Base-by-base conservation (phyloP, 2,113 vertebrate species). In the Ammodytes dubius region DNA sequence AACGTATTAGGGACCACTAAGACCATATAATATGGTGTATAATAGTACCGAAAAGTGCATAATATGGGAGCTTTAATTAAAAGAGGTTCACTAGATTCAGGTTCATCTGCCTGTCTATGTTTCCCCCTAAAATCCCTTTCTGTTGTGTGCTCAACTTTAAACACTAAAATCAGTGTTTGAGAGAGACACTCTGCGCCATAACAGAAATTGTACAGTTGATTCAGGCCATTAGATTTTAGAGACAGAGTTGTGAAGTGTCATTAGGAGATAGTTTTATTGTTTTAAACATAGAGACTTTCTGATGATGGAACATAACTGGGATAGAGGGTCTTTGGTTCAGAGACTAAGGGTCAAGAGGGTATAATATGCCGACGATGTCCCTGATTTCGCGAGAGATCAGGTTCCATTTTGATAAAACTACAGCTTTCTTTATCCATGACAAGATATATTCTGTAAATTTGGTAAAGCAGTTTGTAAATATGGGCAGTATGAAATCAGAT, bases 171-270 rank as follows among this genome's bases (percentile, higher is more conserved):
- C 59, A 70, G 54, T 63, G 6, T 82, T 74, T 79, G 5, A 53
- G n/a, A 69, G 35, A 27, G 15, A 47, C 2, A 13, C 49, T 70
- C 11, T 69, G 10, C 45, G 68, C 77, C 68, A 67, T 47, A 58
- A 56, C 53, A 65, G 60, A 68, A 68, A 64, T 35, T 79, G 43
- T 69, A n/a, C 43, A 9, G 17, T 76, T 50, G 68, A 15, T 53
- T 63, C 59, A 50, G 61, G 56, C 61, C 52, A 70, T 84, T 79
- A 52, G 10, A 82, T 78, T 79, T 85, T 50, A 82, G 49, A 68
- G 61, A 69, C 67, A 70, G 56, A 61, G 63, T 17, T 47, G 56
- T 79, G 49, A 60, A 52, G 39, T 63, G 37, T 76, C 56, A 58
- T 59, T 47, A 43, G 13, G 50, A 76, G 54, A 45, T 69, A 12